Conservation (phyloP, 2,113 vertebrate species). For the Pelodiscus sinensis region DNA sequence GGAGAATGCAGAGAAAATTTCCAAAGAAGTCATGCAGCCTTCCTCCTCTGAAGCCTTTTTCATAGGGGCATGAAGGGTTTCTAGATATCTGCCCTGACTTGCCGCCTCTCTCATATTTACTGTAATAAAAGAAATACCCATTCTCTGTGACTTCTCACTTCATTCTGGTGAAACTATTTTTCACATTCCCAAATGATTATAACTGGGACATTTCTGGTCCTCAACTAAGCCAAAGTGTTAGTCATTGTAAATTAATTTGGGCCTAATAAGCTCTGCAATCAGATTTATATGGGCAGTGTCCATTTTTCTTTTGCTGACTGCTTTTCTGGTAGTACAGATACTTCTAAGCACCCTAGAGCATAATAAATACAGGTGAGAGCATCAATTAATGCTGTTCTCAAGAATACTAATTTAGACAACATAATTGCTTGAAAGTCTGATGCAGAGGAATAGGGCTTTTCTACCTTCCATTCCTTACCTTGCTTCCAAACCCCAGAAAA, state of each 20-base stretch:
- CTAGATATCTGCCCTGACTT: neutral
- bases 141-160: neutral
- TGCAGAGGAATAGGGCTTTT: neutral
- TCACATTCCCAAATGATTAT: neutral
- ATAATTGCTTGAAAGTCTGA: neutral
- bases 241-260: neutral
- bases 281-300: neutral
- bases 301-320: constrained; percentile 47
- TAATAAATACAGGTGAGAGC: constrained; percentile 43
- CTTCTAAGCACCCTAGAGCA: neutral
- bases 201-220: neutral
- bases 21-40: neutral
- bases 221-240: neutral
- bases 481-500: neutral
- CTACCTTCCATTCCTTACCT: neutral
- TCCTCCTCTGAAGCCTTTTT: neutral
- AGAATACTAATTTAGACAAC: neutral
- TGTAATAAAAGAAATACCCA: neutral
- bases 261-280: neutral
- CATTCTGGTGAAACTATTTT: rapidly evolving
- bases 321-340: neutral
- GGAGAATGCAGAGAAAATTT: neutral
- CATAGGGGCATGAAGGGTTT: neutral
- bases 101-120: neutral
- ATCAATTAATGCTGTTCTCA: constrained; percentile 36